Conservation (phyloP, 2,888 invertebrate genomes). For the Heliconius charithonia region DNA sequence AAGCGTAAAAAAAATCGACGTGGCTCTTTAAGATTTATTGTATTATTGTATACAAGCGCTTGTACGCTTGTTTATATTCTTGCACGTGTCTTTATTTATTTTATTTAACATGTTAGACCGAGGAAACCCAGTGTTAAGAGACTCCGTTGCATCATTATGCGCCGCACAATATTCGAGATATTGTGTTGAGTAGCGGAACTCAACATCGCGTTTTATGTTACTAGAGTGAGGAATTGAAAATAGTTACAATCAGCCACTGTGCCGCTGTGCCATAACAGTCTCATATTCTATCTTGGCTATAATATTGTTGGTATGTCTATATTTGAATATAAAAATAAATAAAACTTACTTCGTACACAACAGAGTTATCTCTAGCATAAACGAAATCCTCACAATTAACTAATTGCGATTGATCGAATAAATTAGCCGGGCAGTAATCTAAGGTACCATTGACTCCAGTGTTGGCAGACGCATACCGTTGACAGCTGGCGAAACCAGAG, state of each 20-base stretch:
- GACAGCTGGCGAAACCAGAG: slow-evolving; percentile 66
- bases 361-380: slow-evolving; percentile 51
- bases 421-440: slow-evolving; percentile 58
- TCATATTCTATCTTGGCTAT: background rate
- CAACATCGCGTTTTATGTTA: background rate
- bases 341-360: slow-evolving; percentile 54
- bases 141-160: background rate
- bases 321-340: background rate
- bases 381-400: slow-evolving; percentile 50
- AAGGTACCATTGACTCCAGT: slow-evolving; percentile 49
- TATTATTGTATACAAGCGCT: too few relatives aligned
- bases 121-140: background rate
- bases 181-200: background rate
- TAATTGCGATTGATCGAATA: slow-evolving; percentile 54
- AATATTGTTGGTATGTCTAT: background rate
- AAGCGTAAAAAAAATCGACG: too few relatives aligned
- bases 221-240: background rate
- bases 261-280: background rate
- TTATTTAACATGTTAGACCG: background rate
- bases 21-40: too few relatives aligned
- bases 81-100: background rate
- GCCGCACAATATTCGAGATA: background rate
- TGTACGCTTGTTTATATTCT: too few relatives aligned
- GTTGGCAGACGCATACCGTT: slow-evolving; percentile 57
- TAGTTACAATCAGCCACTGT: background rate